phyloP scores from a whole-genome alignment of 2,797 vertebrate genomes.

The Heteromormyrus szaboi region DNA sequence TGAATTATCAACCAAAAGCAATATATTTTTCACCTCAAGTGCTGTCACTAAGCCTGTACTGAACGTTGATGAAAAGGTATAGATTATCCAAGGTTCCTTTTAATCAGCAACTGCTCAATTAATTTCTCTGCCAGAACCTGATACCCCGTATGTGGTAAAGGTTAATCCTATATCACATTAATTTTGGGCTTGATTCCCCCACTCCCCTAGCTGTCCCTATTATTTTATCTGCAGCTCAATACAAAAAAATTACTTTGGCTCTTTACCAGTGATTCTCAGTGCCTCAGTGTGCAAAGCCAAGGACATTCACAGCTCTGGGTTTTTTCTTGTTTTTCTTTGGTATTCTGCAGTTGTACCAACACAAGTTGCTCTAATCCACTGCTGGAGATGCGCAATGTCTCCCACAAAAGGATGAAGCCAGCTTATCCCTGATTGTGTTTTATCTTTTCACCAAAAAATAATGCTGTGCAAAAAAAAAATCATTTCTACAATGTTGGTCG shows the following conservation, averaged over 20 bases:
- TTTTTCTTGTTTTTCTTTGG: neutral
- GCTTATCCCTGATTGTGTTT: conserved; percentile 8
- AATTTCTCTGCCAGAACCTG: neutral
- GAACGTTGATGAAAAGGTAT: neutral
- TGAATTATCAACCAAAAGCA: neutral
- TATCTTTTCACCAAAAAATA: conserved; percentile 5
- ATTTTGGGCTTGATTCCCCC: neutral
- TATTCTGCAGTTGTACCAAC: neutral
- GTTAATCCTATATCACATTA: conserved; percentile 31
- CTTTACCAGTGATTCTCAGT: neutral
- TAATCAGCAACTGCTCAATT: neutral
- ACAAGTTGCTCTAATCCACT: conserved; percentile 1
- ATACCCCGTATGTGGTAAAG: neutral
- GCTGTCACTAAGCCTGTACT: neutral
- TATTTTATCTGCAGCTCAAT: neutral
- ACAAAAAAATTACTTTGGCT: neutral
- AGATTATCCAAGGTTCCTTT: neutral
- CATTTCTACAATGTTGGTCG: neutral
- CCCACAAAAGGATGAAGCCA: neutral
- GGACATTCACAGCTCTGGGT: neutral
- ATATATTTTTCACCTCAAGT: neutral
- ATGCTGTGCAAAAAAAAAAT: neutral
- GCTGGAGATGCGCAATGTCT: neutral
- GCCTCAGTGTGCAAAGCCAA: neutral
- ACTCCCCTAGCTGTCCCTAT: neutral